phyloP scores from a whole-genome alignment of 1,140 invertebrate genomes.

The Chionoecetes opilio region DNA sequence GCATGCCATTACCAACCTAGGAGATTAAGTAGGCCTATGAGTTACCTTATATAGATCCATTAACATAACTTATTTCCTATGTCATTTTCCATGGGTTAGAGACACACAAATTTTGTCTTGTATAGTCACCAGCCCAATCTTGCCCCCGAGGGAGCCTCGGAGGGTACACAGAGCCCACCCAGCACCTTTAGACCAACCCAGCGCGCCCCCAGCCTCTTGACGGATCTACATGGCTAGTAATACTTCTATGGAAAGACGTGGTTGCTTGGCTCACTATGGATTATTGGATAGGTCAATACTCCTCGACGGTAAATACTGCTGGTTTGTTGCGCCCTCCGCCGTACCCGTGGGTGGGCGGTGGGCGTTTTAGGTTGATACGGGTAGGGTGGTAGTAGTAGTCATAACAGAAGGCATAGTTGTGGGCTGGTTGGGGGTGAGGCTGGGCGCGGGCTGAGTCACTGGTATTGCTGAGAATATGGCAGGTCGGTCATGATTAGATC shows the following conservation, averaged over 20 bases:
- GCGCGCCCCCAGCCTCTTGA: conserved; percentile 72
- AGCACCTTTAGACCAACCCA: conserved; percentile 72
- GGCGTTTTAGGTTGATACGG: conserved; percentile 45
- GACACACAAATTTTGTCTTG: conserved; percentile 75
- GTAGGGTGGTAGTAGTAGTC: background rate
- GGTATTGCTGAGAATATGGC: conserved; percentile 79
- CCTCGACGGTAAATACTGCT: conserved; percentile 71
- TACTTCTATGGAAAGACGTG: conserved; percentile 80
- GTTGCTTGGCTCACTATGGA: conserved; percentile 66
- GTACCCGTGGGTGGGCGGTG: background rate
- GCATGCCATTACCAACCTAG: conserved; percentile 77
- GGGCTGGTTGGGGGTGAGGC: conserved; percentile 55
- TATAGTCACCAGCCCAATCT: conserved; percentile 61
- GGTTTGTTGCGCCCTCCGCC: conserved; percentile 57
- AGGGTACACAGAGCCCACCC: conserved; percentile 67
- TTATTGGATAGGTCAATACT: conserved; percentile 74
- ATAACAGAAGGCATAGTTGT: conserved; percentile 18
- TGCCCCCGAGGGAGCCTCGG: conserved; percentile 43
- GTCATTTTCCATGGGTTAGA: conserved; percentile 78
- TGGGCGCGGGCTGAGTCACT: conserved; percentile 69
- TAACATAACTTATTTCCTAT: conserved; percentile 78
- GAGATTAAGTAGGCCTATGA: conserved; percentile 77
- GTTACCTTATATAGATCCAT: conserved; percentile 79
- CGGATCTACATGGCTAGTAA: conserved; percentile 72
- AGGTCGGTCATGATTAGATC: conserved; percentile 78